Evolutionary conservation across 2,113 vertebrate species (phyloP).

Genomic region (Corvus moneduloides): DNA sequence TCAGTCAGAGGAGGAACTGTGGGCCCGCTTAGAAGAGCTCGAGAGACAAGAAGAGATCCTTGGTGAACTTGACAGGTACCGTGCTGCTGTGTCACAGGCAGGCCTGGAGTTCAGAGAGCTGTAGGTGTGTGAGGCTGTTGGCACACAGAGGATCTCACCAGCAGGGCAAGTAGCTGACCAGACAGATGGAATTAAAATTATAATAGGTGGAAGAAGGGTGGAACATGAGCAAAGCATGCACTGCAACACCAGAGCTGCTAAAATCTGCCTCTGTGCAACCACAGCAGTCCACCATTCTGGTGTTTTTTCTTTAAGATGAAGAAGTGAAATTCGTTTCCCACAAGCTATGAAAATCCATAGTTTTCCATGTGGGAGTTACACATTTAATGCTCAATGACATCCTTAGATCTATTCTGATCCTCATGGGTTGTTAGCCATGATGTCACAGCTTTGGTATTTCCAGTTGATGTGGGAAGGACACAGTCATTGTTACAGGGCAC

Average conservation of each 20-base stretch:
- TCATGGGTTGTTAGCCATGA: not conserved
- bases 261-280: not conserved
- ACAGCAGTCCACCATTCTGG: not conserved
- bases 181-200: not conserved
- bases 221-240: not conserved
- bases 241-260: not conserved
- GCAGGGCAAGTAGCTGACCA: not conserved
- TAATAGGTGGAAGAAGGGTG: not conserved
- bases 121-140: not conserved
- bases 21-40: constrained; percentile 89
- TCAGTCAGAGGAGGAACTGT: constrained; percentile 84
- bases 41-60: constrained; percentile 86
- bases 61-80: constrained; percentile 85
- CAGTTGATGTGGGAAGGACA: not conserved
- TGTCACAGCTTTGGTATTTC: not conserved
- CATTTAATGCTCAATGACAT: not conserved
- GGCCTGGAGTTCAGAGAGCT: not conserved
- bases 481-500: not conserved
- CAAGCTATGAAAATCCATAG: not conserved
- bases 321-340: not conserved
- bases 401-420: not conserved
- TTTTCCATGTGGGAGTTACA: not conserved
- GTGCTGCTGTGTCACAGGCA: not conserved
- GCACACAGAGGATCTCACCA: not conserved
- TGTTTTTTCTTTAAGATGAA: not conserved